Conservation (phyloP, 2,113 vertebrate genomes). For the Dolichotis patagonum region DNA sequence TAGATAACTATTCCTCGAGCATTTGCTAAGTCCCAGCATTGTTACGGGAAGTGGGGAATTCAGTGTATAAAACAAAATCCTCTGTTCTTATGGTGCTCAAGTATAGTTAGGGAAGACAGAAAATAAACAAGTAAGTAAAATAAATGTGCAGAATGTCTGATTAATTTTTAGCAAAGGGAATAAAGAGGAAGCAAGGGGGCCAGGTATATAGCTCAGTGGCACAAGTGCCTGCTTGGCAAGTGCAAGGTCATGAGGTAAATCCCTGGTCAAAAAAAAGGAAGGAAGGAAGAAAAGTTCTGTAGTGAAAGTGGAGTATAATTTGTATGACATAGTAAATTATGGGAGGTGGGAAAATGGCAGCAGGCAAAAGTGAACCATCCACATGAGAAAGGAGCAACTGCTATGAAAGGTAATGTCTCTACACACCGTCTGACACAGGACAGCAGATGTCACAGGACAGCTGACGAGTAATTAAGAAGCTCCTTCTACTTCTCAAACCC, state of each 20-base stretch:
- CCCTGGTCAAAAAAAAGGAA: not conserved
- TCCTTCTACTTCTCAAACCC: not conserved
- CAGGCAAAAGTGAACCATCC: not conserved
- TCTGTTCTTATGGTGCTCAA: not conserved
- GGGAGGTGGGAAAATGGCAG: not conserved
- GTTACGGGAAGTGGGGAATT: not conserved
- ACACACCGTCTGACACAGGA: not conserved
- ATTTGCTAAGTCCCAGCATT: not conserved
- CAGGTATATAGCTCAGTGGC: no score
- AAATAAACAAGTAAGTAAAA: not conserved
- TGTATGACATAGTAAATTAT: not conserved
- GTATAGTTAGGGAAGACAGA: not conserved
- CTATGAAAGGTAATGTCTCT: not conserved
- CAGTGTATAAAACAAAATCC: not conserved
- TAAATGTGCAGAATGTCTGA: not conserved
- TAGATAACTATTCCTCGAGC: not conserved
- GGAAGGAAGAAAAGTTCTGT: not conserved
- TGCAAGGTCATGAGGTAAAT: no score
- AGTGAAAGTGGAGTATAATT: not conserved
- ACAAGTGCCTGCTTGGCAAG: no score
- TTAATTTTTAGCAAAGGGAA: not conserved
- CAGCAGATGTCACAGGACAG: not conserved
- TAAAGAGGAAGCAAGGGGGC: not conserved
- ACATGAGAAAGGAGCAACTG: not conserved
- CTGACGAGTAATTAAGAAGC: not conserved